phyloP scores from a whole-genome alignment of 2,797 vertebrate genomes.

The Crenuchus spilurus region DNA sequence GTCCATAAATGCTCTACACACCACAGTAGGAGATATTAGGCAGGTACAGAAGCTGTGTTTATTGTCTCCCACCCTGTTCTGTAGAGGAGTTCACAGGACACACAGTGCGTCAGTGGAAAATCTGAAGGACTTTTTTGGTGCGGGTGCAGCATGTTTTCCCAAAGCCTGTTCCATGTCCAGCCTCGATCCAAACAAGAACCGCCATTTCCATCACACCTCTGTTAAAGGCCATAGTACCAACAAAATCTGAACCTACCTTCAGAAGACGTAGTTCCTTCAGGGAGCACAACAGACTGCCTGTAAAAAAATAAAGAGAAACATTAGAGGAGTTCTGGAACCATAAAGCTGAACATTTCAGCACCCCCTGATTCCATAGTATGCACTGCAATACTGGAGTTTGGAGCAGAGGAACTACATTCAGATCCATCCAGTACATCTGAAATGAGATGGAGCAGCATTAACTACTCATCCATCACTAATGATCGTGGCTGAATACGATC shows the following conservation, averaged over 20 bases:
- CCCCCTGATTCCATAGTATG: too few species aligned
- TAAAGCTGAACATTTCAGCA: too few species aligned
- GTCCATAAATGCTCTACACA: too few species aligned
- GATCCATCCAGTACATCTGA: too few species aligned
- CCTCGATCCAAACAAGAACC: background rate
- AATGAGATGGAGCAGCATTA: too few species aligned
- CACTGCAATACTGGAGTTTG: too few species aligned
- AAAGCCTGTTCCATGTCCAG: constrained; percentile 14
- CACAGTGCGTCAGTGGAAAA: constrained; percentile 28
- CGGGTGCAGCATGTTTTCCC: constrained; percentile 5
- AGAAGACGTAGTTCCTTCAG: constrained; percentile 1
- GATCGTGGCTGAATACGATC: too few species aligned
- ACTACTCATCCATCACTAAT: too few species aligned
- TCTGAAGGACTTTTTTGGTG: background rate
- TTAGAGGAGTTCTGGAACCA: too few species aligned
- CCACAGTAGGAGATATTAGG: too few species aligned
- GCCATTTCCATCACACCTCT: background rate
- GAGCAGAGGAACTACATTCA: too few species aligned
- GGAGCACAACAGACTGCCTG: constrained; percentile 1
- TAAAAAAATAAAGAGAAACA: background rate
- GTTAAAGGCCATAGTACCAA: too few species aligned
- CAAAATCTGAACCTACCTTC: constrained; percentile 9
- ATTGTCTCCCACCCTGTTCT: background rate
- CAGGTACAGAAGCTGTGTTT: background rate
- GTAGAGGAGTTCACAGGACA: background rate